Evolutionary conservation across 2,888 invertebrate species (phyloP).

Genomic region (Drosophila meridionalis): DNA sequence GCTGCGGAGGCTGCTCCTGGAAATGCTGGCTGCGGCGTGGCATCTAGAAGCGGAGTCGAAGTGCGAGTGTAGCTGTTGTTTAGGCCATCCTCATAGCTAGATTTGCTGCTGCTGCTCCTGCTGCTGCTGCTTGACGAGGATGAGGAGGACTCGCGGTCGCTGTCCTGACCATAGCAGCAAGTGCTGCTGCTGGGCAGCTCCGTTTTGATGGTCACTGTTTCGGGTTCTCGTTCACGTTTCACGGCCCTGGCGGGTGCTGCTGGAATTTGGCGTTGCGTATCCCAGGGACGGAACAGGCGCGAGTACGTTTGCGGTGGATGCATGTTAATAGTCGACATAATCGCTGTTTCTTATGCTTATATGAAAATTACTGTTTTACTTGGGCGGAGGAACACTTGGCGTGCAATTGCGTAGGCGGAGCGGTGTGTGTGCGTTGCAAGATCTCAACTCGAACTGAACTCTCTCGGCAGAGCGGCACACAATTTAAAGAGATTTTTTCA

Average conservation of each 20-base stretch:
- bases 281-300: slow-evolving; percentile 88
- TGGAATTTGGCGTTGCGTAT: slow-evolving; percentile 82
- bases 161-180: slow-evolving; percentile 60
- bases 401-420: slow-evolving; percentile 40
- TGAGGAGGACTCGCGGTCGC: slow-evolving; percentile 72
- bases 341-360: slow-evolving; percentile 11
- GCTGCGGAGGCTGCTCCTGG: slow-evolving; percentile 24
- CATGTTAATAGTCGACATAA: slow-evolving; percentile 81
- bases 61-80: slow-evolving; percentile 67
- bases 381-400: slow-evolving; percentile 55
- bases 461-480: slow-evolving; percentile 57
- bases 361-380: slow-evolving; percentile 23
- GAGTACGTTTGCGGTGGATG: slow-evolving; percentile 86
- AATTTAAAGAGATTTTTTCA: slow-evolving; percentile 78
- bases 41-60: slow-evolving; percentile 56
- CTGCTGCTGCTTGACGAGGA: slow-evolving; percentile 47
- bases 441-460: slow-evolving; percentile 82
- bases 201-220: slow-evolving; percentile 53
- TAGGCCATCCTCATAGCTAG: slow-evolving; percentile 73
- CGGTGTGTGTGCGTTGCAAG: slow-evolving; percentile 73
- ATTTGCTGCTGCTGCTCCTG: slow-evolving; percentile 52
- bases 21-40: slow-evolving; percentile 55
- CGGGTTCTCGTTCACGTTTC: slow-evolving; percentile 57
- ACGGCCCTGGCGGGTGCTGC: slow-evolving; percentile 47
- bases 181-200: slow-evolving; percentile 46